Evolutionary conservation across 2,888 invertebrate species (phyloP), one percentile per base, ranked within the genome.

Genomic region (Phalangium opilio): DNA sequence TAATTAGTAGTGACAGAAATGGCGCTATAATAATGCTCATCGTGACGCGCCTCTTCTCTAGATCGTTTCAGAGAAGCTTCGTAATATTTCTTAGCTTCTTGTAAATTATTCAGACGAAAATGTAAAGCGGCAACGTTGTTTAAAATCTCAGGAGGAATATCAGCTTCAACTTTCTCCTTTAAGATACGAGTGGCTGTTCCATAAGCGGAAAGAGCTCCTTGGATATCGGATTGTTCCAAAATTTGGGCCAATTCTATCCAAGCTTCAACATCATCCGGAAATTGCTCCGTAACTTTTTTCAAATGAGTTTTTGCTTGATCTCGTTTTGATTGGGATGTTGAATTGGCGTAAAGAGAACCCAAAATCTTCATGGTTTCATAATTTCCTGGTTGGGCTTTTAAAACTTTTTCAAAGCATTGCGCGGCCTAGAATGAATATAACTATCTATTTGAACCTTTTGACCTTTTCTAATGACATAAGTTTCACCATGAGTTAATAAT

Each of bases 321-420:
- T 8, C 91, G 73, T 65, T 89, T 87, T 0, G 86, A 81, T 63
- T 89, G 87, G 3, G 85, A 87, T 12, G 51, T 48, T 0, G 87
- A 87, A 62, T 79, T 83, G 0, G 96, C 93, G 65, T 99, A 98
- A 0, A 98, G 70, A 0, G 95, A 93, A 2, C 96, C 98, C 10
- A 99, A 74, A 58, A 98, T 96, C 71, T 98, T 98, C 90, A 98
- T 93, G 0, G 98, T 95, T 67, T 99, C 98, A 62, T 95, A 95
- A 71, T 98, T 98, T 33, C 89, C 90, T 0, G 96, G 93, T 64
- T 93, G 89, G 0, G 80, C 85, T 72, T 96, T 96, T 4, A 98
- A 70, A 1, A 99, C 96, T 70, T 93, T 95, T 70, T 99, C 98
- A 66, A 99, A 98, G 65, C 95, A 95, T 64, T 87, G 86, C 0